These are phyloP conservation scores for Octonoba sinensis DNA, from an alignment of 2,888 invertebrate species.

Conservation along the genomic window DNA sequence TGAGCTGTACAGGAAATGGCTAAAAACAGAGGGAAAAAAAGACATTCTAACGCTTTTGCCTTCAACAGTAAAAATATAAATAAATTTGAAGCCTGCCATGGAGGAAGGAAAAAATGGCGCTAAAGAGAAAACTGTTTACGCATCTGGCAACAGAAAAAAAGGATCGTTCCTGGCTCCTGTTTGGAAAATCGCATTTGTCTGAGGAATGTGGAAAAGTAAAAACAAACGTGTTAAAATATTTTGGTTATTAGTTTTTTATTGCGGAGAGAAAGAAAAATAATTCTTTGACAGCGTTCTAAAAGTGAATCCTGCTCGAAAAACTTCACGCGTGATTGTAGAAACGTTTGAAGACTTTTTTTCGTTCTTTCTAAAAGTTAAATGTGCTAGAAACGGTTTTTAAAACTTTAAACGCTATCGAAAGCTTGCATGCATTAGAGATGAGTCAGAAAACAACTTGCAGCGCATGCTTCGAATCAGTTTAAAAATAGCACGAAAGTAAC, in stretches of 20 bases:
- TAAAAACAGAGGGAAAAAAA: slow-evolving; percentile 23
- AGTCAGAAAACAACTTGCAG: too few species aligned
- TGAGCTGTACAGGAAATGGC: slow-evolving; percentile 33
- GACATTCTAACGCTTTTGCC: slow-evolving; percentile 26
- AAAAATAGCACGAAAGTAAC: too few species aligned
- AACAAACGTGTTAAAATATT: slow-evolving; percentile 13
- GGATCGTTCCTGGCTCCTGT: slow-evolving; percentile 8
- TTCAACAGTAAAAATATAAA: slow-evolving; percentile 28
- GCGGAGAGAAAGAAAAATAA: neutral
- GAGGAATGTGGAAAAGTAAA: slow-evolving; percentile 10
- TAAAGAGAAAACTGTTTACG: slow-evolving; percentile 14
- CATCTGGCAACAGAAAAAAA: slow-evolving; percentile 12
- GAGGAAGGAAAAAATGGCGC: neutral
- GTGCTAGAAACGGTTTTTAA: too few species aligned
- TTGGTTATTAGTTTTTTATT: slow-evolving; percentile 6
- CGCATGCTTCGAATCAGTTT: too few species aligned
- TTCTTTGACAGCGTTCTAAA: too few species aligned
- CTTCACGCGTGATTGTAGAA: too few species aligned
- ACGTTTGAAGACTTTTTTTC: too few species aligned
- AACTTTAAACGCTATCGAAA: too few species aligned
- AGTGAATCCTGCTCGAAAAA: too few species aligned
- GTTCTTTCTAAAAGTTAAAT: too few species aligned
- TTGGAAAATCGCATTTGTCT: slow-evolving; percentile 11
- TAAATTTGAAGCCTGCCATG: slow-evolving; percentile 19
- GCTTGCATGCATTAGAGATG: too few species aligned